These are phyloP conservation scores for Achatina immaculata DNA, from an alignment of 1,140 invertebrate species.

Conservation along the genomic window DNA sequence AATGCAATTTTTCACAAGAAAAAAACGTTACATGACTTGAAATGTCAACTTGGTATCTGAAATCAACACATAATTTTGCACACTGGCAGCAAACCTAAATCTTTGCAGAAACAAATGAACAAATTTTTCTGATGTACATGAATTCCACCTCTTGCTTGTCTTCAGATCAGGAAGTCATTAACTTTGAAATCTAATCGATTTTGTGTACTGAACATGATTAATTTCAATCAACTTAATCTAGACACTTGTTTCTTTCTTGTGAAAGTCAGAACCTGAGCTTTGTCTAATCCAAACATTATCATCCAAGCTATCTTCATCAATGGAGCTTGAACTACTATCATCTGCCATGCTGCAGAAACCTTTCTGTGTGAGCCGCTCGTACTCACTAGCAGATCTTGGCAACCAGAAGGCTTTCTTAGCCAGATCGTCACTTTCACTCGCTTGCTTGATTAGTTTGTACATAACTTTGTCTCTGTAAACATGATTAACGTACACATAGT, in stretches of 20 bases:
- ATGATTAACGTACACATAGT: conserved; percentile 68
- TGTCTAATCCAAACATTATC: conserved; percentile 66
- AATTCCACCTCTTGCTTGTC: too few species aligned
- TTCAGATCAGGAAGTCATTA: too few species aligned
- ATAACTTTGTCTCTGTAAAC: conserved; percentile 62
- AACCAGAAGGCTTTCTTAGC: conserved; percentile 59
- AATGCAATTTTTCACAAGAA: too few species aligned
- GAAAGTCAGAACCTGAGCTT: conserved; percentile 52
- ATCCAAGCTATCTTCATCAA: conserved; percentile 52
- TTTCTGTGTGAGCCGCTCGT: conserved; percentile 54
- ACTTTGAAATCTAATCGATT: too few species aligned
- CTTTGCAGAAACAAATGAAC: too few species aligned
- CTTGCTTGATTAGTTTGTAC: conserved; percentile 59
- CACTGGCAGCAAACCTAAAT: too few species aligned
- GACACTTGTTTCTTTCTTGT: conserved; percentile 68
- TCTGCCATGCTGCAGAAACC: conserved; percentile 55
- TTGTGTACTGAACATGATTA: too few species aligned
- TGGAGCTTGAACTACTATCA: conserved; percentile 52
- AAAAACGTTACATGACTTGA: too few species aligned
- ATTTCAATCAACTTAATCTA: conserved; percentile 5
- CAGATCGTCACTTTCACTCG: conserved; percentile 53
- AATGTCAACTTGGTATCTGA: too few species aligned
- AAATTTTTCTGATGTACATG: too few species aligned
- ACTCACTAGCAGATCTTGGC: conserved; percentile 59
- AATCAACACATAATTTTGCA: too few species aligned